Conservation (phyloP, 53 echinoderm and acorn worm species). For the Glandiceps talaboti region DNA sequence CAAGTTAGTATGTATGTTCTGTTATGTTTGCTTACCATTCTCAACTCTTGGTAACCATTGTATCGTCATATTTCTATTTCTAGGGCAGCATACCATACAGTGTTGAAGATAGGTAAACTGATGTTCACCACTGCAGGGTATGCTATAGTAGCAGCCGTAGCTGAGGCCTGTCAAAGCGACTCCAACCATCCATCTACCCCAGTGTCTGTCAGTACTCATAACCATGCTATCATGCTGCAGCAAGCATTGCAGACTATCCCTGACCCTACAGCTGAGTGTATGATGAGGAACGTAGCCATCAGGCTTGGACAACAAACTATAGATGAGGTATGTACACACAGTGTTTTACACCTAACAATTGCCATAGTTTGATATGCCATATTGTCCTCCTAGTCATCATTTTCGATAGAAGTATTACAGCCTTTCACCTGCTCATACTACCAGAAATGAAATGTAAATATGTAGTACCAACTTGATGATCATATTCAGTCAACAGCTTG, state of each 20-base stretch:
- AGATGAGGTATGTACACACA: constrained; percentile 95
- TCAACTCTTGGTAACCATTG: too few relatives aligned
- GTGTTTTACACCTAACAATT: too few relatives aligned
- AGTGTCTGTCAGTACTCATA: constrained; percentile 77
- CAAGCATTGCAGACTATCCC: constrained; percentile 96
- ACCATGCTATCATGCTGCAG: constrained; percentile 89
- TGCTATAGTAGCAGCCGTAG: constrained; percentile 83
- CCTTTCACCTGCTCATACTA: too few relatives aligned
- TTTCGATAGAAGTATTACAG: too few relatives aligned
- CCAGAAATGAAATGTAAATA: too few relatives aligned
- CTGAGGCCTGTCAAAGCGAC: constrained; percentile 90
- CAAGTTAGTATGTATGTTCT: too few relatives aligned
- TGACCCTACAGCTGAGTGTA: constrained; percentile 90
- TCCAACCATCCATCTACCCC: constrained; percentile 14
- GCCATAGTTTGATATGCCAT: too few relatives aligned
- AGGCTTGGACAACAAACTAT: constrained; percentile 77
- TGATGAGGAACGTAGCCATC: constrained; percentile 87
- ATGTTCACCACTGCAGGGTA: constrained; percentile 96
- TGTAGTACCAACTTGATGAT: too few relatives aligned
- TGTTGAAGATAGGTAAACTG: constrained; percentile 90
- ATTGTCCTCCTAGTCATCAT: too few relatives aligned
- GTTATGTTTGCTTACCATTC: too few relatives aligned
- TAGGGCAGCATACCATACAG: constrained; percentile 70
- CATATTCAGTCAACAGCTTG: too few relatives aligned
- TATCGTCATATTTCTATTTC: too few relatives aligned